Percentiles rank a stretch among this genome's conserved stretches.
These are phyloP conservation scores for Brienomyrus brachyistius DNA, from an alignment of 2,113 vertebrate genomes.

Conservation along the genomic window DNA sequence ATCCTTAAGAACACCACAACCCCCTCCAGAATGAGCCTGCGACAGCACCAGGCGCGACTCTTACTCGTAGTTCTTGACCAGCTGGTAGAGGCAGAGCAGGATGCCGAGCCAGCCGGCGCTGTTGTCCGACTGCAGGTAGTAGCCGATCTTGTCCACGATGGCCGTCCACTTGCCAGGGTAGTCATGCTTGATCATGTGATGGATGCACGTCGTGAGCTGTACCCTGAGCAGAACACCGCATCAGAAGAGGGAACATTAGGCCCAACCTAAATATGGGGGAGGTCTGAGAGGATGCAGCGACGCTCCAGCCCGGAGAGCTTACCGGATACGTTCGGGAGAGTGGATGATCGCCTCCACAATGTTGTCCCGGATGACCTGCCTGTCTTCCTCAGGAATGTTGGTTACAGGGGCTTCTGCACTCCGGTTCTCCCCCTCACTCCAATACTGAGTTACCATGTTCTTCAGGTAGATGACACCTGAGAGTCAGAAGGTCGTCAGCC, in stretches of 20 bases:
- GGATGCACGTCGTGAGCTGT: slow-evolving; percentile 96
- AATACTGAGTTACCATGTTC: slow-evolving; percentile 98
- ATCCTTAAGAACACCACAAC: background rate
- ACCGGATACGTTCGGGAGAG: slow-evolving; percentile 97
- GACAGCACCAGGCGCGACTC: slow-evolving; percentile 29
- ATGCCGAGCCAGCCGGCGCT: slow-evolving; percentile 92
- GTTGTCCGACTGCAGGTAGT: slow-evolving; percentile 95
- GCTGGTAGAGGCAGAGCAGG: slow-evolving; percentile 95
- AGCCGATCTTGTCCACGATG: slow-evolving; percentile 96
- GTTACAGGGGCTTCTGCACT: slow-evolving; percentile 75
- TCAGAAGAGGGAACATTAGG: background rate
- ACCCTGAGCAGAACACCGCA: slow-evolving; percentile 68
- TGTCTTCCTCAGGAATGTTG: slow-evolving; percentile 91
- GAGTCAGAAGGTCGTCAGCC: background rate
- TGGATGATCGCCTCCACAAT: slow-evolving; percentile 98
- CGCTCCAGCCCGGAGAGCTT: slow-evolving; percentile 18
- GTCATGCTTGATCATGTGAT: slow-evolving; percentile 98
- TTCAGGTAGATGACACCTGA: slow-evolving; percentile 98
- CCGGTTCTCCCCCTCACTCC: slow-evolving; percentile 82
- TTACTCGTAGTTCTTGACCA: slow-evolving; percentile 99
- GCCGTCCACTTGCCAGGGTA: slow-evolving; percentile 93
- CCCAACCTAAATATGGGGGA: background rate
- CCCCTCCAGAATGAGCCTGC: background rate
- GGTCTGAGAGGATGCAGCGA: background rate
- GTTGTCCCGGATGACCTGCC: slow-evolving; percentile 89